Evolutionary conservation across 2,113 vertebrate species (phyloP).

Genomic region (Uria lomvia): DNA sequence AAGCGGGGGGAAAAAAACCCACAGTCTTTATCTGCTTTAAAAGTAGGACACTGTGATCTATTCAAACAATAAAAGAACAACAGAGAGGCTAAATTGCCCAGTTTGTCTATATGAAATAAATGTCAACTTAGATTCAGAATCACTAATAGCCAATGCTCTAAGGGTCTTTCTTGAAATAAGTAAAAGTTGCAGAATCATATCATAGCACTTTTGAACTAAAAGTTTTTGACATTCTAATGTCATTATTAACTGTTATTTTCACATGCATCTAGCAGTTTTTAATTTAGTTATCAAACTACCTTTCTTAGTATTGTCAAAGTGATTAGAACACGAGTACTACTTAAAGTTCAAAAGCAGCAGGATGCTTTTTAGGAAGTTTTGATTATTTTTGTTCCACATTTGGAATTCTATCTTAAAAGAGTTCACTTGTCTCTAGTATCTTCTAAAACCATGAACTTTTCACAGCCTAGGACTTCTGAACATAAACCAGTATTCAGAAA

Average conservation of each 20-base stretch:
- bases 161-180: not conserved
- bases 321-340: not conserved
- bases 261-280: not conserved
- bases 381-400: not conserved
- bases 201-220: not conserved
- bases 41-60: not conserved
- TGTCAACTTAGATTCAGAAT: not conserved
- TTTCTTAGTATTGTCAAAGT: not conserved
- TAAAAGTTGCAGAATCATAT: not conserved
- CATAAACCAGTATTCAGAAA: not conserved
- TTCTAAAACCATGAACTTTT: not conserved
- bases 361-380: not conserved
- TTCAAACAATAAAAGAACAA: not conserved
- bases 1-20: no score
- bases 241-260: not conserved
- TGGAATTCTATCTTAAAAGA: not conserved
- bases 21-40: not conserved
- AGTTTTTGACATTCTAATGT: not conserved
- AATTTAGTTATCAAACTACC: not conserved
- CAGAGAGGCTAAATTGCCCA: not conserved
- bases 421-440: not conserved
- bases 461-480: not conserved
- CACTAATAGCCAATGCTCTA: not conserved
- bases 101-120: not conserved
- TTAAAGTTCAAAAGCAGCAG: not conserved